Percentiles rank a stretch among this genome's conserved stretches.
Evolutionary conservation across 2,888 invertebrate species (phyloP).

Genomic region (Drosophila yooni): DNA sequence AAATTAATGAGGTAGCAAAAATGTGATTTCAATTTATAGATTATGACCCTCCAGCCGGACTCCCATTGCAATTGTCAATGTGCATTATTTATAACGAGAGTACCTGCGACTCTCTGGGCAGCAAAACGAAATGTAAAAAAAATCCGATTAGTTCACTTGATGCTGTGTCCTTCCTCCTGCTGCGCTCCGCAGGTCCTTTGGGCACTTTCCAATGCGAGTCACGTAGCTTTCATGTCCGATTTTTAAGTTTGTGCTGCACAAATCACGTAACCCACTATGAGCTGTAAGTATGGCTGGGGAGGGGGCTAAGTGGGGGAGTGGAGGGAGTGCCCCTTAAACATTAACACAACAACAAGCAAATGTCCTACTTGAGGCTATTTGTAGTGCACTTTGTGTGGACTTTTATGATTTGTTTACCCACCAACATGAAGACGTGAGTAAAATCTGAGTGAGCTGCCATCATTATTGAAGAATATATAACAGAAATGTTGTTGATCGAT

Average conservation of each 20-base stretch:
- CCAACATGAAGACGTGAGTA: conserved; percentile 55
- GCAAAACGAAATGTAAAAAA: conserved; percentile 22
- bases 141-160: conserved; percentile 70
- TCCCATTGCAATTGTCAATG: conserved; percentile 52
- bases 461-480: conserved; percentile 9
- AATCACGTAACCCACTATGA: conserved; percentile 72
- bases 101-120: conserved; percentile 2
- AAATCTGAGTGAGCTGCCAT: conserved; percentile 26
- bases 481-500: not conserved
- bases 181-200: conserved; percentile 5
- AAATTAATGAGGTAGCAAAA: conserved; percentile 74
- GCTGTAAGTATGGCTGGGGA: not conserved
- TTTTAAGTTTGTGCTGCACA: conserved; percentile 79
- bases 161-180: conserved; percentile 40
- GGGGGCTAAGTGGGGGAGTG: not conserved
- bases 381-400: conserved; percentile 75
- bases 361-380: conserved; percentile 76
- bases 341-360: conserved; percentile 52
- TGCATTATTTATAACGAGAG: conserved; percentile 67
- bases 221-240: conserved; percentile 82
- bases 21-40: conserved; percentile 74
- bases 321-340: conserved; percentile 10
- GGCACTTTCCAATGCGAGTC: conserved; percentile 68
- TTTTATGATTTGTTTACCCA: conserved; percentile 81
- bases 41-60: conserved; percentile 46